Base-by-base conservation (phyloP, 1,140 invertebrate genomes). In the Gryllus bimaculatus region DNA sequence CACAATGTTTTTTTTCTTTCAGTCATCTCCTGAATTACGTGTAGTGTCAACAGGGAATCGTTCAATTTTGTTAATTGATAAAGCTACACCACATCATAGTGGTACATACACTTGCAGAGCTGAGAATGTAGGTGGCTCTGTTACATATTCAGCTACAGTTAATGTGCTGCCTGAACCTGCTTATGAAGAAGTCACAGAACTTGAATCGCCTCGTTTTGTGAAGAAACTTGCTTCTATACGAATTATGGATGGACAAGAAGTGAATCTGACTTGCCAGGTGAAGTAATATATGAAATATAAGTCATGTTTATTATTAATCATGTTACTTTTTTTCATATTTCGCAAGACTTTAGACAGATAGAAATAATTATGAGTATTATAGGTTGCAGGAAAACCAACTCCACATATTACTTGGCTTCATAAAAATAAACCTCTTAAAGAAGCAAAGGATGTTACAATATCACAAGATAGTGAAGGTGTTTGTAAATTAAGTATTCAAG, bases 241-340 rank as follows among this genome's bases (percentile, higher is more conserved):
- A 82, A 93, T 98, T 8, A 98, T 98, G 95, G 96, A 98, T 85
- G 95, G 95, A 74, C 95, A 98, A 83, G 91, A 94, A 83, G 93
- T 95, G 47, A 89, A 91, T 81, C 90, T 98, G 74, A 91, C 87
- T 79, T 95, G 94, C 82, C 86, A 91, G 81, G 90, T 95, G 47
- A 83, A 82, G n/a, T 48, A 20, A 73, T 73, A 73, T 15, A 39
- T 39, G 5, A 39, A 39, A 39, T 39, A 39, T 39, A 39, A 39
- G 26, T 39, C 26, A 39, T 39, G 26, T 39, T 39, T 2, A 39
- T 39, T 39, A 5, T 39, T 39, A 39, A 39, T 39, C 26, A 39
- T 39, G 26, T 39, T 39, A 39, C 1, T 39, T 2, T 39, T 39
- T 39, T 39, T 39, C 26, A 39, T 39, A 39, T 39, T 39, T 39